Percentiles rank a stretch among this genome's conserved stretches.
phyloP scores from a whole-genome alignment of 2,797 vertebrate species.

The Phylloscopus collybita region DNA sequence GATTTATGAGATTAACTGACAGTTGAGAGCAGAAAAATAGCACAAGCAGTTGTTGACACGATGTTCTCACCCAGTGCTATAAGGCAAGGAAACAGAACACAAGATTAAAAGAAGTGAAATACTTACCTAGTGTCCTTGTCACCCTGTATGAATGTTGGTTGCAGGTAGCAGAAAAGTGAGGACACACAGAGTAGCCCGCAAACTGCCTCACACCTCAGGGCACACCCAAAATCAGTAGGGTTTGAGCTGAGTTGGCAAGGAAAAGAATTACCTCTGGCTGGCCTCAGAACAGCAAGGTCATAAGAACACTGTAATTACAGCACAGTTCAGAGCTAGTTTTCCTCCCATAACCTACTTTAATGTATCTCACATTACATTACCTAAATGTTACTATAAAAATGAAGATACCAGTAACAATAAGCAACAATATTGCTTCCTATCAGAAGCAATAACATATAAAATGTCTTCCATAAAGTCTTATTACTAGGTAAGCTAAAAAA shows the following conservation, averaged over 20 bases:
- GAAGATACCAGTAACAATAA: neutral
- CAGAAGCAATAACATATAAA: neutral
- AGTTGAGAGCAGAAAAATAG: slow-evolving; percentile 14
- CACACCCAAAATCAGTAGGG: neutral
- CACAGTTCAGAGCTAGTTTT: neutral
- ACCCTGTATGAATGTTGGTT: neutral
- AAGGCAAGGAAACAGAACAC: neutral
- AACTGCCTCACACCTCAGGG: neutral
- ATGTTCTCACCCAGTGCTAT: neutral
- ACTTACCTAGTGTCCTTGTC: neutral
- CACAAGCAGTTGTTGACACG: neutral
- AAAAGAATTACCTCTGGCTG: neutral
- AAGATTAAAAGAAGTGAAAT: neutral
- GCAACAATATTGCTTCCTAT: neutral
- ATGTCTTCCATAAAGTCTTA: neutral
- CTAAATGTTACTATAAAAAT: neutral
- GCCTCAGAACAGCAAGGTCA: neutral
- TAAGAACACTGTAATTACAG: neutral
- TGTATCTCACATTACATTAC: neutral
- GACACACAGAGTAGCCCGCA: slow-evolving; percentile 42
- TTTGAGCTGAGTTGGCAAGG: neutral
- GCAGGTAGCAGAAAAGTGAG: neutral
- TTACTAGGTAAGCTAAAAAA: neutral
- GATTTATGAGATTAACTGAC: neutral
- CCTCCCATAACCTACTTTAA: neutral